Percentiles rank a stretch among this genome's conserved stretches.
These are phyloP conservation scores for Parazoanthus swiftii DNA, from an alignment of 92 coral and sea anemone genomes.

Conservation along the genomic window DNA sequence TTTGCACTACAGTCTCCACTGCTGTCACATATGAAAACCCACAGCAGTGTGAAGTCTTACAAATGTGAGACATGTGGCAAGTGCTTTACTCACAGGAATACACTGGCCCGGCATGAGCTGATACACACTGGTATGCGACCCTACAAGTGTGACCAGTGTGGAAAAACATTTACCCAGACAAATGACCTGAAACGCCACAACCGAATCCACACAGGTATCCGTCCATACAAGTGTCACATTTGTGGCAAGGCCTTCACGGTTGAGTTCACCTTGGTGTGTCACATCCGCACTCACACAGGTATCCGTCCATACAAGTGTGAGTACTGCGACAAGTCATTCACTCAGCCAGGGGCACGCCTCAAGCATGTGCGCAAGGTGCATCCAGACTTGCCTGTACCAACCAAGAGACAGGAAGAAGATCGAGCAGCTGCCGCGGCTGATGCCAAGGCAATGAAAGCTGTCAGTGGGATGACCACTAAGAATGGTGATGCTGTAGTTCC, in stretches of 20 bases:
- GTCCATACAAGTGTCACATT: slow-evolving; percentile 94
- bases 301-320: slow-evolving; percentile 92
- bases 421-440: slow-evolving; percentile 30
- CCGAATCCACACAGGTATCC: slow-evolving; percentile 90
- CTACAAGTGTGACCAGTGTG: slow-evolving; percentile 85
- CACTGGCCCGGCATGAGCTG: slow-evolving; percentile 87
- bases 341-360: slow-evolving; percentile 98
- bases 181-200: slow-evolving; percentile 92
- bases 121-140: slow-evolving; percentile 93
- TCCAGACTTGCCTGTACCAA: slow-evolving; percentile 86
- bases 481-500: slow-evolving; percentile 28
- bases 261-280: slow-evolving; percentile 93
- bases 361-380: slow-evolving; percentile 89
- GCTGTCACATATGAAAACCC: slow-evolving; percentile 94
- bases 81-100: slow-evolving; percentile 93
- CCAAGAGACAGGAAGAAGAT: slow-evolving; percentile 39
- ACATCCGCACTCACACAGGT: slow-evolving; percentile 95
- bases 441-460: slow-evolving; percentile 30
- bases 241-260: slow-evolving; percentile 95
- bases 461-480: background rate
- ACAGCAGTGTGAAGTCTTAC: slow-evolving; percentile 86
- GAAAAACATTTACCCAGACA: slow-evolving; percentile 94
- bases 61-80: slow-evolving; percentile 85
- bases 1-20: slow-evolving; percentile 93
- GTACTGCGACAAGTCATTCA: slow-evolving; percentile 89